These are phyloP conservation scores for Koerneria pararmatus DNA, from an alignment of 2,888 invertebrate species.

Conservation along the genomic window DNA sequence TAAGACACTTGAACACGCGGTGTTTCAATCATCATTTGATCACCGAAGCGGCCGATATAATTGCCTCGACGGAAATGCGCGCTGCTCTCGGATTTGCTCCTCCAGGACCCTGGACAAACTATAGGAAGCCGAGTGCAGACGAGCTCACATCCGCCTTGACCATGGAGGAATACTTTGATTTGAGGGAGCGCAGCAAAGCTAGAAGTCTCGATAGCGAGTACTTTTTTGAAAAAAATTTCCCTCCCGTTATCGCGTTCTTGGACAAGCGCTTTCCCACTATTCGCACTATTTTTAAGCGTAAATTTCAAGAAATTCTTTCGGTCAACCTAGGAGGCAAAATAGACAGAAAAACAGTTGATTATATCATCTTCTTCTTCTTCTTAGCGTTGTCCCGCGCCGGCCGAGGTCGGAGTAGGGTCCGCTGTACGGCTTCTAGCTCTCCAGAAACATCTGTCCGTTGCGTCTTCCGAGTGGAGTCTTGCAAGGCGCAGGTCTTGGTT, in stretches of 20 bases:
- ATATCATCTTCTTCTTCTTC: slow-evolving; percentile 1
- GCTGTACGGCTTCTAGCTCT: too few relatives aligned
- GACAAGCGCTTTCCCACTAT: slow-evolving; percentile 30
- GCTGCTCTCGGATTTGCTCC: slow-evolving; percentile 5
- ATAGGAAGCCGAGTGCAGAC: slow-evolving; percentile 14
- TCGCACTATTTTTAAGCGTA: slow-evolving; percentile 24
- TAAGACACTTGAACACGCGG: slow-evolving; percentile 20
- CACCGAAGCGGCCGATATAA: background rate
- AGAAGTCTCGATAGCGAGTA: slow-evolving; percentile 27
- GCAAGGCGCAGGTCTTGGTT: too few relatives aligned
- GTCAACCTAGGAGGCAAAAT: background rate
- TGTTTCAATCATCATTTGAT: background rate
- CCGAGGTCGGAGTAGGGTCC: too few relatives aligned
- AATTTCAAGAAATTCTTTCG: slow-evolving; percentile 24
- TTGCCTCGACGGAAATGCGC: slow-evolving; percentile 19
- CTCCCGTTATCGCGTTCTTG: slow-evolving; percentile 27
- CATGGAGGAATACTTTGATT: slow-evolving; percentile 27
- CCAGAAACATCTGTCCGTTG: too few relatives aligned
- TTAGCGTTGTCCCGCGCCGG: too few relatives aligned
- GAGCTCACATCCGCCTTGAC: slow-evolving; percentile 24
- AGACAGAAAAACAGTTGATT: slow-evolving; percentile 26
- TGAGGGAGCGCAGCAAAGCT: slow-evolving; percentile 23
- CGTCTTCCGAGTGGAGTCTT: too few relatives aligned
- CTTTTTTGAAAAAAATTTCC: slow-evolving; percentile 28
- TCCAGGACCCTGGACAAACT: slow-evolving; percentile 11